Evolutionary conservation across 2,888 invertebrate species (phyloP), one percentile per base, ranked within the genome.

Genomic region (Abrostola triplasia): DNA sequence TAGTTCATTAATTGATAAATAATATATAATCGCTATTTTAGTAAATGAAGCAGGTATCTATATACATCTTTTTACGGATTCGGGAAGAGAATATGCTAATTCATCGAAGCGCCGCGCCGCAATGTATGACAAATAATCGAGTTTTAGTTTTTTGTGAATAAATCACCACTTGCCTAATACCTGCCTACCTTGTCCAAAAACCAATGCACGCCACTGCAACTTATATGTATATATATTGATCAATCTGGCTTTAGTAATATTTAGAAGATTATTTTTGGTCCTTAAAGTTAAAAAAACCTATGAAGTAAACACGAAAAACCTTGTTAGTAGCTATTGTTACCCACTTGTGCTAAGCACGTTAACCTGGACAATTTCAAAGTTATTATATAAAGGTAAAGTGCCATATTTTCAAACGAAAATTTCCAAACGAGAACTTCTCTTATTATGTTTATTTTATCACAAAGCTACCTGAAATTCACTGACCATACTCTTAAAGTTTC

Each of bases 361-460:
- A 47, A 47, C 44, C 44, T 24, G 44, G 24, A 47, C 44, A 13
- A 47, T 47, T 47, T 24, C 44, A 47, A 47, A 47, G 13, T 47
- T 47, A 47, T 47, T 47, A 47, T 47, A 47, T 13, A 47, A 47
- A 13, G 44, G 44, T 47, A 47, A 47, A 47, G 44, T 47, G 44
- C 44, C 44, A 47, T 47, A 44, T 47, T 47, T 47, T 47, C 44
- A 47, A 47, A 47, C 44, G 44, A 47, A 47, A 47, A 47, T 47
- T 47, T 47, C 44, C 44, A 47, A 47, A 47, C 44, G 44, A 47
- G 44, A 47, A 47, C 44, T 47, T 47, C 44, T 9, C 44, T 47
- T 47, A 47, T 47, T 13, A 47, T 47, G 44, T 47, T 47, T 47
- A 47, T 47, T 47, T 47, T 47, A 47, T 47, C 44, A 47, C 44